These are phyloP conservation scores for Drosophila rellima DNA, from an alignment of 2,888 invertebrate genomes.

Conservation along the genomic window DNA sequence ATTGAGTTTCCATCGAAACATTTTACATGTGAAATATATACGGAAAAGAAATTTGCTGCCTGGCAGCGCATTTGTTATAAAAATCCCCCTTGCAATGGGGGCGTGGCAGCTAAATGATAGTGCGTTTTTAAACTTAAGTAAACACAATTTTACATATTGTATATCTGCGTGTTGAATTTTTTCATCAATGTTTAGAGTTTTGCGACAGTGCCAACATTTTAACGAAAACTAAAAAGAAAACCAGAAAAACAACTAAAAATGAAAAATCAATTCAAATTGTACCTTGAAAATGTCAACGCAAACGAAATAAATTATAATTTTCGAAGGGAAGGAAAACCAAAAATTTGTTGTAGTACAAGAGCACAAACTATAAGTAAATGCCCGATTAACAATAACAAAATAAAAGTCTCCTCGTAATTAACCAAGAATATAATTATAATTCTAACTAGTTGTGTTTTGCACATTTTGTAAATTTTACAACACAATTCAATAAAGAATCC, in stretches of 20 bases:
- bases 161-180: slow-evolving; percentile 74
- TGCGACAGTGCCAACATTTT: slow-evolving; percentile 62
- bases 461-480: slow-evolving; percentile 78
- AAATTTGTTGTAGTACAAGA: slow-evolving; percentile 43
- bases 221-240: slow-evolving; percentile 29
- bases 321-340: slow-evolving; percentile 19
- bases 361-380: slow-evolving; percentile 50
- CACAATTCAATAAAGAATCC: slow-evolving; percentile 55
- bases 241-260: slow-evolving; percentile 11
- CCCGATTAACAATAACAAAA: slow-evolving; percentile 50
- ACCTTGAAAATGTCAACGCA: slow-evolving; percentile 60
- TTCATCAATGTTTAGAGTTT: slow-evolving; percentile 71
- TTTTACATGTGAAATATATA: slow-evolving; percentile 44
- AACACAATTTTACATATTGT: slow-evolving; percentile 66
- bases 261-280: slow-evolving; percentile 59
- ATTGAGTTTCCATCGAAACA: slow-evolving; percentile 26
- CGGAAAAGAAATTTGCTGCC: slow-evolving; percentile 49
- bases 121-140: slow-evolving; percentile 51
- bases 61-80: slow-evolving; percentile 57
- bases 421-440: slow-evolving; percentile 37
- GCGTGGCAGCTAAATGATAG: slow-evolving; percentile 25
- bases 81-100: slow-evolving; percentile 5
- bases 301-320: slow-evolving; percentile 7
- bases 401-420: slow-evolving; percentile 45
- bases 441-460: slow-evolving; percentile 75